Evolutionary conservation across 2,888 invertebrate species (phyloP).

Genomic region (Entomobrya multifasciata): DNA sequence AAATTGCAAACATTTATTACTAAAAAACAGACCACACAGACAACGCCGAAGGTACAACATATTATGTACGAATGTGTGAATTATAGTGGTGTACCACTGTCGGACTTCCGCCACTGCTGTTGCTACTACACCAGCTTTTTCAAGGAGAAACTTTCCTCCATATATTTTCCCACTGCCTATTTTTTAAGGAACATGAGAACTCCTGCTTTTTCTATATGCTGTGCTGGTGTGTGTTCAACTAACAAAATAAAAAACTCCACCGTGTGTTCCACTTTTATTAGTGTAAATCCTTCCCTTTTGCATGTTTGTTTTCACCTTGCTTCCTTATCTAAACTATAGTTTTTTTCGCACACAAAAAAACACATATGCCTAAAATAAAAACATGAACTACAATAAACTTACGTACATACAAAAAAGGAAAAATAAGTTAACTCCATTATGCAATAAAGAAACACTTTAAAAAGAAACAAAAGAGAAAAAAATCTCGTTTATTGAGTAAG

Average conservation of each 20-base stretch:
- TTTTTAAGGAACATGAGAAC: too few relatives aligned
- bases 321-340: neutral
- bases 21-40: slow-evolving; percentile 13
- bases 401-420: neutral
- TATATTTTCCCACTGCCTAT: neutral
- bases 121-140: neutral
- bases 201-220: neutral
- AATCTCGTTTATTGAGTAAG: slow-evolving; percentile 52
- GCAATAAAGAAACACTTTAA: slow-evolving; percentile 54
- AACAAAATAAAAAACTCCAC: slow-evolving; percentile 10
- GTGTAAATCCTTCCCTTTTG: slow-evolving; percentile 33
- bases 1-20: slow-evolving; percentile 45
- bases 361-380: slow-evolving; percentile 35
- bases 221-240: neutral
- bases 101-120: neutral
- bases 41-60: too few relatives aligned
- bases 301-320: slow-evolving; percentile 2
- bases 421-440: slow-evolving; percentile 53
- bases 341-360: slow-evolving; percentile 16
- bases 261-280: slow-evolving; percentile 41
- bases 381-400: slow-evolving; percentile 49
- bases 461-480: slow-evolving; percentile 28
- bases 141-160: slow-evolving; percentile 1
- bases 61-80: slow-evolving; percentile 39
- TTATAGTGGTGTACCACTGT: slow-evolving; percentile 31